Base-by-base conservation (phyloP, 2,113 vertebrate species). In the Acrocephalus kingi region DNA sequence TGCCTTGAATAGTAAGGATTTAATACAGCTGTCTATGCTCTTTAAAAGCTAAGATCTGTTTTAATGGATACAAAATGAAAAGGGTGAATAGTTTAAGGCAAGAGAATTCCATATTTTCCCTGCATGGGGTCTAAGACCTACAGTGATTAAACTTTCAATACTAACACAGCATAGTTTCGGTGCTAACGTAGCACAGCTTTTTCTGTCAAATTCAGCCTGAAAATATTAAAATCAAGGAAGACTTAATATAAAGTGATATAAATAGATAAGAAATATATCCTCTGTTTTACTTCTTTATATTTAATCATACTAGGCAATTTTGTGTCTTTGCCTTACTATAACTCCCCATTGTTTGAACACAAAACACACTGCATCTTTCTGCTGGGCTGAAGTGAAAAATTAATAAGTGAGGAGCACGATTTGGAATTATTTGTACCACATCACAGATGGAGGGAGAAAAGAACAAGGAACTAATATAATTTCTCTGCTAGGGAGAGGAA, bases 1-100 rank as follows among this genome's bases (percentile, higher is more conserved):
- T 79, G 66, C 80, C 75, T 95, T 87, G 64, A 94, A 66, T 61
- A 49, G 78, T 54, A 75, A 27, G 46, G 94, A 92, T 91, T 94
- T 88, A 91, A 89, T 94, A 85, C 7, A 0, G 0, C 49, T 91
- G 33, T 11, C 78, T 87, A 13, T 69, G 49, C 54, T 43, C 74
- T 88, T 82, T 33, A 88, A 91, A 90, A 91, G 93, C 91, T 51
- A 63, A 81, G 68, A 77, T 88, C 86, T 84, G 15, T 84, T 25
- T 69, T 95, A 97, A 95, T 88, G 86, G 84, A 78, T 56, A 72
- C 31, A 27, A 51, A 89, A 39, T 0, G 0, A 71, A 94, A 96
- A 41, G 59, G 49, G 30, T 62, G 39, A 91, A 67, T 45, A 91
- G 76, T 83, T 89, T 83, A 91, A 89, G 81, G 82, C 59, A 91